Conservation (phyloP, 2,888 invertebrate genomes). For the Xanthia icteritia region DNA sequence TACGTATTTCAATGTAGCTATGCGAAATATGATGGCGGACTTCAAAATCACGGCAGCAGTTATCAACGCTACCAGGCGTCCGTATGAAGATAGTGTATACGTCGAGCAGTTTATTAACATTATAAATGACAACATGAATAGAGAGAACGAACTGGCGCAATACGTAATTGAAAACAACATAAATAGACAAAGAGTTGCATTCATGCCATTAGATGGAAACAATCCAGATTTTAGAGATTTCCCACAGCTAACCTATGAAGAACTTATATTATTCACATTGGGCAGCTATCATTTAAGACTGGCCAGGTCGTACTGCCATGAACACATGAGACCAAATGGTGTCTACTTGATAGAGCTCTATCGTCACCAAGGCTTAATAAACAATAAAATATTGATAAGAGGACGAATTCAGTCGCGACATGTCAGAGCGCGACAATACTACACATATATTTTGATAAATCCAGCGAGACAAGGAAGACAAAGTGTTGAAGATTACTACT, state of each 20-base stretch:
- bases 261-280: constrained; percentile 13
- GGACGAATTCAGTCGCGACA: too few species aligned
- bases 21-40: constrained; percentile 28
- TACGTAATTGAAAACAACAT: constrained; percentile 15
- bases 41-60: constrained; percentile 29
- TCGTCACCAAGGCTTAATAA: background rate
- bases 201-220: constrained; percentile 13
- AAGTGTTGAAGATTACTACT: background rate
- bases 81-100: constrained; percentile 15
- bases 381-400: background rate
- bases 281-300: constrained; percentile 15
- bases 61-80: constrained; percentile 26
- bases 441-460: background rate
- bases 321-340: background rate
- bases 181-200: constrained; percentile 31
- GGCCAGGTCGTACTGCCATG: background rate
- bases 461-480: background rate
- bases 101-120: constrained; percentile 17
- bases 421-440: too few species aligned
- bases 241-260: constrained; percentile 1
- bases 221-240: constrained; percentile 13
- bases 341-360: background rate
- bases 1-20: constrained; percentile 16
- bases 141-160: constrained; percentile 25
- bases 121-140: constrained; percentile 21